These are phyloP conservation scores for Linhomoeus sp. DNA, from an alignment of 2,888 invertebrate genomes.

Conservation along the genomic window DNA sequence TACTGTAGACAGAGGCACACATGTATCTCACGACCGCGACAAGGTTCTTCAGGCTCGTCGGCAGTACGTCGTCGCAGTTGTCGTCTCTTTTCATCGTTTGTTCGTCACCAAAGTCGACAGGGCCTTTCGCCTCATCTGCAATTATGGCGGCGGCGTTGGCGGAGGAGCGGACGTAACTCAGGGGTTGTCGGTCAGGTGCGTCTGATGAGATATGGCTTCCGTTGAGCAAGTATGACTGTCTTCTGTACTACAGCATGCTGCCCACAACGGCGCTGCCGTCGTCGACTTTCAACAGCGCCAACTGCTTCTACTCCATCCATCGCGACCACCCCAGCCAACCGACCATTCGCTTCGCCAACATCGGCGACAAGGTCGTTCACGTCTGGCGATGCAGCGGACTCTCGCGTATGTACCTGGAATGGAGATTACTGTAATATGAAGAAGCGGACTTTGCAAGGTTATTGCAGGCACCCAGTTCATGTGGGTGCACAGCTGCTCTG, in stretches of 20 bases:
- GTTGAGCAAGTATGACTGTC: neutral
- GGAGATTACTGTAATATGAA: neutral
- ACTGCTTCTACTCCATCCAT: slow-evolving; percentile 1
- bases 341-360: neutral
- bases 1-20: neutral
- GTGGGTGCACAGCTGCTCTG: neutral
- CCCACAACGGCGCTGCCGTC: neutral
- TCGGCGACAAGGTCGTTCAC: slow-evolving; percentile 1
- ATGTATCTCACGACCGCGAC: neutral
- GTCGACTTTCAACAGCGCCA: neutral
- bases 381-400: neutral
- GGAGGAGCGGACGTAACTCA: neutral
- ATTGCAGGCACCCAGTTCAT: neutral
- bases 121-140: neutral
- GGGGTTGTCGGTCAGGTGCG: neutral
- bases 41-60: neutral
- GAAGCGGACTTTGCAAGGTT: neutral
- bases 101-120: slow-evolving; percentile 4
- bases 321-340: neutral
- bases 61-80: neutral
- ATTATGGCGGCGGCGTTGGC: neutral
- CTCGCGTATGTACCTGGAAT: neutral
- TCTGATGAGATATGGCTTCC: neutral
- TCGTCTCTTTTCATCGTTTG: slow-evolving; percentile 1
- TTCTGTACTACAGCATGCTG: neutral